Percentiles rank a stretch among this genome's conserved stretches.
Evolutionary conservation across 2,888 invertebrate genomes (phyloP).

Genomic region (Thalpophila matura): DNA sequence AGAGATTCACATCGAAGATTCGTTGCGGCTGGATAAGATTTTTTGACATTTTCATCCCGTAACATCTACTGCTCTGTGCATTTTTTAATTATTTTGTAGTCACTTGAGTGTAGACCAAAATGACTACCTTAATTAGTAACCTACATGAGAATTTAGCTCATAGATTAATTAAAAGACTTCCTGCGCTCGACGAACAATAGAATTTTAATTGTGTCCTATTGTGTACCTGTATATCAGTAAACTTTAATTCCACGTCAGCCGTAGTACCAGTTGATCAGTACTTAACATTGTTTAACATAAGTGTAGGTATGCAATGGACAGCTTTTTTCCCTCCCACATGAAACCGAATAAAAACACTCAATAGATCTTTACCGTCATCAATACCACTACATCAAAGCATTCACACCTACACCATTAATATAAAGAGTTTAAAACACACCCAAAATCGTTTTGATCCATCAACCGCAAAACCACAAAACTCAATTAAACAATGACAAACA

Average conservation of each 20-base stretch:
- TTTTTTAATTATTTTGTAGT: too few relatives aligned
- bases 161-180: too few relatives aligned
- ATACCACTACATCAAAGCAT: neutral
- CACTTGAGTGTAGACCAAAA: too few relatives aligned
- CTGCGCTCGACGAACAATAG: too few relatives aligned
- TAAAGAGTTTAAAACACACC: slow-evolving; percentile 9
- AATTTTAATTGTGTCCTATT: too few relatives aligned
- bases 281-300: too few relatives aligned
- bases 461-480: slow-evolving; percentile 41
- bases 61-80: too few relatives aligned
- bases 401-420: slow-evolving; percentile 19
- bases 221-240: too few relatives aligned
- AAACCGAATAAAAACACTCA: neutral
- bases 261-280: too few relatives aligned
- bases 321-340: neutral
- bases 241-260: slow-evolving; percentile 10
- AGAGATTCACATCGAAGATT: slow-evolving; percentile 32
- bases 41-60: too few relatives aligned
- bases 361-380: neutral
- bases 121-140: too few relatives aligned
- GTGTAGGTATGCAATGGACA: neutral
- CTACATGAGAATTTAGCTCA: too few relatives aligned
- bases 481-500: slow-evolving; percentile 44
- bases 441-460: slow-evolving; percentile 8
- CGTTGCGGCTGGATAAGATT: slow-evolving; percentile 16